phyloP scores from a whole-genome alignment of 23 tunicate species.

The Styela plicata region DNA sequence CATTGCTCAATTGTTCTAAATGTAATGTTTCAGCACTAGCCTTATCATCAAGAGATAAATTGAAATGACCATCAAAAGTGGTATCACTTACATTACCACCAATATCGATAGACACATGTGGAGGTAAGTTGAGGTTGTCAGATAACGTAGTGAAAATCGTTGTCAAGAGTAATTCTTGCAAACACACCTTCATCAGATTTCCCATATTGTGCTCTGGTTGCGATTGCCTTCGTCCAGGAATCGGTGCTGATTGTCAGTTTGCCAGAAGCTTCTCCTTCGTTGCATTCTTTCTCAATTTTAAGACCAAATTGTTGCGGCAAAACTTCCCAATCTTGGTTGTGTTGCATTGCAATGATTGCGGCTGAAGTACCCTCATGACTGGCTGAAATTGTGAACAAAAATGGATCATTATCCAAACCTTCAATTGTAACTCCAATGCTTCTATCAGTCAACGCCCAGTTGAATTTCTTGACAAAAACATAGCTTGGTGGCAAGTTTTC shows the following conservation, averaged over 20 bases:
- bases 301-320: not conserved
- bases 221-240: not conserved
- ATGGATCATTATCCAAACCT: not conserved
- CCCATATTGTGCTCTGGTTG: not conserved
- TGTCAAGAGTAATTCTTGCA: not conserved
- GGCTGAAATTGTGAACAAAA: not conserved
- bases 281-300: not conserved
- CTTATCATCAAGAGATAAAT: not conserved
- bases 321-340: conserved; percentile 18
- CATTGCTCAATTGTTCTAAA: not conserved
- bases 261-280: not conserved
- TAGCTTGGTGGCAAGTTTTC: conserved; percentile 2
- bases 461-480: conserved; percentile 3
- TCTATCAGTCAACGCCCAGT: not conserved
- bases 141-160: not conserved
- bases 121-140: not conserved
- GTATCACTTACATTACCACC: not conserved
- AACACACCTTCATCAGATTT: not conserved
- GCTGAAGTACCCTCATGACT: not conserved
- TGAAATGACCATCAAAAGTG: not conserved
- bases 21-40: not conserved
- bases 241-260: not conserved
- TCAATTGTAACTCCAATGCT: not conserved
- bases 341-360: conserved; percentile 10
- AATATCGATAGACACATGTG: not conserved